These are phyloP conservation scores for Babyrousa celebensis DNA, from an alignment of 2,797 vertebrate genomes.

Conservation along the genomic window DNA sequence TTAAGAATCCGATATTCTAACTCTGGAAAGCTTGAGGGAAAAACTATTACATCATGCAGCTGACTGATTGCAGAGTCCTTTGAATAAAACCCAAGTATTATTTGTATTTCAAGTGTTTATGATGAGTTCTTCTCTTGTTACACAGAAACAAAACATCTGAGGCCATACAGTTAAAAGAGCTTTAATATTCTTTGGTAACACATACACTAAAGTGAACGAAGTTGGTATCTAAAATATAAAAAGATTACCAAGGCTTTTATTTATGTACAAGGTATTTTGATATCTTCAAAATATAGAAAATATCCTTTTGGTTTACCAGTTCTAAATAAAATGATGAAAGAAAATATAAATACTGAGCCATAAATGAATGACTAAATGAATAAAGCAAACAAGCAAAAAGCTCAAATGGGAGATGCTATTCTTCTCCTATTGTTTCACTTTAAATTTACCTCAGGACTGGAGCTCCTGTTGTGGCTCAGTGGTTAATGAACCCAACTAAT, in stretches of 20 bases:
- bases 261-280: not conserved
- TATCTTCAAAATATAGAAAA: not conserved
- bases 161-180: not conserved
- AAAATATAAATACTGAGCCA: not conserved
- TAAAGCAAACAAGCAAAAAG: not conserved
- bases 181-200: not conserved
- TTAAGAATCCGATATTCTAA: not conserved
- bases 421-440: not conserved
- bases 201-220: not conserved
- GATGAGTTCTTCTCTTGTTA: not conserved
- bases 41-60: not conserved
- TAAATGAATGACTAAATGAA: not conserved
- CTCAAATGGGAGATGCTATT: not conserved
- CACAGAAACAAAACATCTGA: not conserved
- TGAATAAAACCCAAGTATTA: conserved; percentile 10
- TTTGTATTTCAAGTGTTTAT: not conserved
- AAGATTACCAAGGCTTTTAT: not conserved
- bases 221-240: not conserved
- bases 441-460: not conserved
- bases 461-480: no score
- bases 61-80: not conserved
- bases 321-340: not conserved
- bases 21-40: not conserved
- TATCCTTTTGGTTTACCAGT: not conserved
- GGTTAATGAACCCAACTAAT: no score